Base-by-base conservation (phyloP, 2,888 invertebrate genomes). In the Polyommatus icarus region DNA sequence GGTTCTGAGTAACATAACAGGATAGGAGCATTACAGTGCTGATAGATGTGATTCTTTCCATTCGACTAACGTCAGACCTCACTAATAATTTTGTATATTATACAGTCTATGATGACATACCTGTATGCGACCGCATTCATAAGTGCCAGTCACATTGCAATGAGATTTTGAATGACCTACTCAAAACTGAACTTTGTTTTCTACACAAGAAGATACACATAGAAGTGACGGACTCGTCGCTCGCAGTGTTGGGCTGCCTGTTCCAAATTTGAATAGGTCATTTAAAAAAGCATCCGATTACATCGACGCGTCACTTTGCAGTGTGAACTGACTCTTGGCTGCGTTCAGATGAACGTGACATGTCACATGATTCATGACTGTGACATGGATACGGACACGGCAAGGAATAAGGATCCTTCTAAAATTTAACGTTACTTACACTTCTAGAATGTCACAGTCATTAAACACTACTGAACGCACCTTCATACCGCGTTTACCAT, bases 81-180 rank as follows among this genome's bases (percentile, higher is more conserved):
- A 59, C 59, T 59, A 59, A 15, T 15, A 59, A 59, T 40, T 36
- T 59, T 59, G 59, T 59, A 20, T 4, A 59, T n/a, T 15, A 59
- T 20, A 59, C 59, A 59, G 20, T 59, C 59, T 54, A 54, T 59
- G 59, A 59, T 59, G 59, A 59, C 59, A 20, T 59, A 59, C 59
- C 59, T 59, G 59, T 59, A 59, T 59, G n/a, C n/a, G 57, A 40
- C 40, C 8, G 40, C 46, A 46, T 8, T 46, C 46, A 46, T 10
- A 46, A 46, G 46, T 10, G 46, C 46, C 46, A 10, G 46, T 10
- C 46, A 46, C 46, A 46, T 46, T 20, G 8, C 20, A 20, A 59
- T n/a, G n/a, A 18, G 18, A 54, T 18, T 18, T 18, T 54, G 18
- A 54, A 54, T 46, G 54, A 54, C 5, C 15, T 18, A 18, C 18